phyloP scores from a whole-genome alignment of 2,888 invertebrate species.

The Apomyelois bistriatella region DNA sequence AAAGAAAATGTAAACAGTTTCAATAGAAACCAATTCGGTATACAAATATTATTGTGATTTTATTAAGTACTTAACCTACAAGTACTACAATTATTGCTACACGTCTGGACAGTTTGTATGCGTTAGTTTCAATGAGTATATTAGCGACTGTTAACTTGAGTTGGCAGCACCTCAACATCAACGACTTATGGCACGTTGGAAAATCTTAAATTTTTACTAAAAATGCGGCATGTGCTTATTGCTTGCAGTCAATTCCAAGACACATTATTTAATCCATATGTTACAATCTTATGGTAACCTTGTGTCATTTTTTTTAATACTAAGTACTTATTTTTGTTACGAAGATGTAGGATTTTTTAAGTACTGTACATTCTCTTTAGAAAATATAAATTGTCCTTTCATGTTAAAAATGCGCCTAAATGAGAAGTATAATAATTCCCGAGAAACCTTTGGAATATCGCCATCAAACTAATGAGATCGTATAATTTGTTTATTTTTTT shows the following conservation, averaged over 20 bases:
- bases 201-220: conserved; percentile 23
- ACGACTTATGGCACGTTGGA: conserved; percentile 53
- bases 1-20: no score
- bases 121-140: conserved; percentile 16
- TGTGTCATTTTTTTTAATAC: conserved; percentile 12
- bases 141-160: conserved; percentile 21
- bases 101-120: conserved; percentile 32
- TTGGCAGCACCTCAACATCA: conserved; percentile 49
- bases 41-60: background rate
- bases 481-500: conserved; percentile 36
- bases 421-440: conserved; percentile 22
- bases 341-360: conserved; percentile 2
- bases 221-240: conserved; percentile 32
- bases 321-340: conserved; percentile 8
- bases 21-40: background rate
- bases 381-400: conserved; percentile 10
- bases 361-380: conserved; percentile 6
- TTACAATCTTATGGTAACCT: conserved; percentile 35
- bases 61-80: conserved; percentile 47
- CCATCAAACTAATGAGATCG: conserved; percentile 50
- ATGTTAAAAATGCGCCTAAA: conserved; percentile 1
- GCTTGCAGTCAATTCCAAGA: conserved; percentile 56
- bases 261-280: conserved; percentile 21
- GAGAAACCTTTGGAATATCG: conserved; percentile 33
- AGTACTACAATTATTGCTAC: conserved; percentile 52